phyloP scores from a whole-genome alignment of 2,797 vertebrate species.

The Sebastes kiyomatsui region DNA sequence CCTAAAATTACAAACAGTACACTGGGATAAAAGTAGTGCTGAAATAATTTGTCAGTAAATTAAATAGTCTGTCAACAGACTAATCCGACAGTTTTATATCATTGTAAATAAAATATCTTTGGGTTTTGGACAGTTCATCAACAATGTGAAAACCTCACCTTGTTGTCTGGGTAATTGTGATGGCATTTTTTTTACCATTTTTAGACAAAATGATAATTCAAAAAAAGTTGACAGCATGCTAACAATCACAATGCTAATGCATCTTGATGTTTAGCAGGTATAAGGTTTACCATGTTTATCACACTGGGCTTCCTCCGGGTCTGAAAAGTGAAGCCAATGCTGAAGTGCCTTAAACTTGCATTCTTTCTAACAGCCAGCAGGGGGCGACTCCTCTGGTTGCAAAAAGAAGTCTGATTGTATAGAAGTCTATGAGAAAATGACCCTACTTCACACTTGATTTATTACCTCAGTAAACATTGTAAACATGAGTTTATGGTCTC shows the following conservation, averaged over 20 bases:
- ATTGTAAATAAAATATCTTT: too few relatives aligned
- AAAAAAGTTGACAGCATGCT: background rate
- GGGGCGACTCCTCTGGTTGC: too few relatives aligned
- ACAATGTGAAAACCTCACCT: background rate
- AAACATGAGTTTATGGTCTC: too few relatives aligned
- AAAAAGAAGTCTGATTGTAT: too few relatives aligned
- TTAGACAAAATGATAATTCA: background rate
- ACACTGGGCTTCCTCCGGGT: background rate
- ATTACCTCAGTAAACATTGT: too few relatives aligned
- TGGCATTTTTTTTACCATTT: background rate
- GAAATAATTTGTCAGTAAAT: background rate
- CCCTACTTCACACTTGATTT: too few relatives aligned
- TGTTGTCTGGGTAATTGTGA: background rate
- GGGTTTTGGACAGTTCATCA: background rate
- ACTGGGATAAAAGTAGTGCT: background rate
- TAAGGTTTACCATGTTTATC: background rate
- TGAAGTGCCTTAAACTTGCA: too few relatives aligned
- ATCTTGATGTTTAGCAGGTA: background rate
- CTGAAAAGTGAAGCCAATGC: too few relatives aligned
- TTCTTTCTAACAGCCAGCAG: too few relatives aligned
- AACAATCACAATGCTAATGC: background rate
- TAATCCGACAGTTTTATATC: background rate
- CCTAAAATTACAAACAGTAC: background rate
- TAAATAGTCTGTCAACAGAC: background rate
- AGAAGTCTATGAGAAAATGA: too few relatives aligned